A percentile compares a stretch with the other conserved stretches of the same genome.
Evolutionary conservation across 92 coral and sea anemone species (phyloP).

Genomic region (Siderastrea siderea): DNA sequence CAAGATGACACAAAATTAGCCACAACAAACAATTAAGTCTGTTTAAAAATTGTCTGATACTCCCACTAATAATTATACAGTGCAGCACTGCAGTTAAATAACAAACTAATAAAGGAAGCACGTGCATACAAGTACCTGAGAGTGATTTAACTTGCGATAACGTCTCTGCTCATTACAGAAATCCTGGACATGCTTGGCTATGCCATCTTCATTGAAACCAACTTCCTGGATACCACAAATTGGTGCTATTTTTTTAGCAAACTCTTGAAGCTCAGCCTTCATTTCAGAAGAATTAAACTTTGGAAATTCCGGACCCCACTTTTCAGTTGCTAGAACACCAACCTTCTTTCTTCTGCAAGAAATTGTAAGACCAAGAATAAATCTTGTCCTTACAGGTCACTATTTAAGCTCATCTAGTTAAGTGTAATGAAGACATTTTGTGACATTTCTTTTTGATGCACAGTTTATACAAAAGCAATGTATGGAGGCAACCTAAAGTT

Average conservation of each 20-base stretch:
- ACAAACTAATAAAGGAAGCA: conserved; percentile 10
- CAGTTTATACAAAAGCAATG: conserved; percentile 12
- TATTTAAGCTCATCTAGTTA: background rate
- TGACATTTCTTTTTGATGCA: conserved; percentile 19
- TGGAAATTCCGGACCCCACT: conserved; percentile 60
- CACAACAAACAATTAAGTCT: conserved; percentile 24
- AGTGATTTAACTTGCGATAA: conserved; percentile 35
- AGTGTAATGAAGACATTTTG: background rate
- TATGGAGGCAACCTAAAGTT: conserved; percentile 21
- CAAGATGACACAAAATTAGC: conserved; percentile 11
- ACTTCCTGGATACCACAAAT: conserved; percentile 61
- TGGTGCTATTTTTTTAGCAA: conserved; percentile 64
- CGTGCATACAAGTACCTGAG: conserved; percentile 11
- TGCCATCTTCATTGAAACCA: conserved; percentile 67
- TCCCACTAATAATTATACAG: conserved; percentile 4
- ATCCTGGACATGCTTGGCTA: conserved; percentile 64
- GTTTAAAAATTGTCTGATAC: conserved; percentile 16
- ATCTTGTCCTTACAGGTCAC: conserved; percentile 7
- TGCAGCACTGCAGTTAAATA: conserved; percentile 18
- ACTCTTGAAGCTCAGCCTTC: conserved; percentile 48
- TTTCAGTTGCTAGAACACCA: conserved; percentile 59
- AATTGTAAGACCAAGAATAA: background rate
- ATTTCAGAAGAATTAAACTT: conserved; percentile 65
- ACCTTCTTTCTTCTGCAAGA: conserved; percentile 63
- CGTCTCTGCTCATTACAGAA: conserved; percentile 73